A percentile compares a stretch with the other conserved stretches of the same genome.
These are phyloP conservation scores for Mustelus asterias DNA, from an alignment of 2,113 vertebrate genomes.

Conservation along the genomic window DNA sequence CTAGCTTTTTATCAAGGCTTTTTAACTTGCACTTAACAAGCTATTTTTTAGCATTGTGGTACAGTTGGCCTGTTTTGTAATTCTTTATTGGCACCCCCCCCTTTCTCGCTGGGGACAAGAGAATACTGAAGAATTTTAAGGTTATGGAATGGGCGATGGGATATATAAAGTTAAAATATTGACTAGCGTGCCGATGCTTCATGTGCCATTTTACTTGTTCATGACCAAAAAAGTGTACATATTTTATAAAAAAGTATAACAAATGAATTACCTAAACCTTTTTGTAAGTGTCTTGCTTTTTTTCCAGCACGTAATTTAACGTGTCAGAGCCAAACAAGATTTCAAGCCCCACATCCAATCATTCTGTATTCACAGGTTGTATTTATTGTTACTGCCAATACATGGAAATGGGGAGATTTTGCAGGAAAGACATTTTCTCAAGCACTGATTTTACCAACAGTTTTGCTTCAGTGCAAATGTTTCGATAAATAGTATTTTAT, in stretches of 20 bases:
- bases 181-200: conserved; percentile 51
- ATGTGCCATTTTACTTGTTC: conserved; percentile 57
- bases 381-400: neutral
- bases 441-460: neutral
- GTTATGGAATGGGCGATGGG: neutral
- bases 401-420: neutral
- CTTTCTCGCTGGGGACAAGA: conserved; percentile 23
- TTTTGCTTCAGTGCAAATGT: neutral
- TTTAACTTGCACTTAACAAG: conserved; percentile 81
- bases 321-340: neutral
- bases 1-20: conserved; percentile 77
- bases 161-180: conserved; percentile 35
- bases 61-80: conserved; percentile 69
- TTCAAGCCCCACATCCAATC: neutral
- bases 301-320: neutral
- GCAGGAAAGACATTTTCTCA: neutral
- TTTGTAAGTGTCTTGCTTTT: conserved; percentile 9
- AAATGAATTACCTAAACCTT: conserved; percentile 37
- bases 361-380: neutral
- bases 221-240: conserved; percentile 73
- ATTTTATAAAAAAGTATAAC: conserved; percentile 56
- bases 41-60: conserved; percentile 72
- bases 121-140: neutral
- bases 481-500: neutral
- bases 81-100: conserved; percentile 52